Evolutionary conservation across 1,140 invertebrate species (phyloP).

Genomic region (Daktulosphaira vitifoliae): DNA sequence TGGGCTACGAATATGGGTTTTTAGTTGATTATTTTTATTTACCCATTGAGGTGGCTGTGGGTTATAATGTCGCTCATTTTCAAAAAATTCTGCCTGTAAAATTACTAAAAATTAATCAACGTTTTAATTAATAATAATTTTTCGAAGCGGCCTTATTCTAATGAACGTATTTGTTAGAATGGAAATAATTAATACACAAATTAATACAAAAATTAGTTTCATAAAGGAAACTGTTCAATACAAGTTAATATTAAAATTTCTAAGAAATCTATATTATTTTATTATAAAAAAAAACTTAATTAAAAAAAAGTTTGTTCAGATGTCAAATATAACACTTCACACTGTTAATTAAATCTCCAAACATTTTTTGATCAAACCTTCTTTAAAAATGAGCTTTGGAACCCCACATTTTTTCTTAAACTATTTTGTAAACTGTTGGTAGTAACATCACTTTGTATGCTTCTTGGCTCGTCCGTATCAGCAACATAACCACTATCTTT

Average conservation of each 20-base stretch:
- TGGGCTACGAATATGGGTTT: conserved; percentile 48
- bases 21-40: background rate
- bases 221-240: too few species aligned
- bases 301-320: too few species aligned
- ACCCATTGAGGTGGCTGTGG: background rate
- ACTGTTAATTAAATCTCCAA: conserved; percentile 5
- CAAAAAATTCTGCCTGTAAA: background rate
- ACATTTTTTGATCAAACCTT: conserved; percentile 10
- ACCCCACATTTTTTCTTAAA: conserved; percentile 13
- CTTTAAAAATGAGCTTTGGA: conserved; percentile 6
- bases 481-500: conserved; percentile 59
- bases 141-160: too few species aligned
- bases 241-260: too few species aligned
- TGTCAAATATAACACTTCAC: background rate
- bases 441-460: background rate
- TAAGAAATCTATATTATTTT: too few species aligned
- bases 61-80: background rate
- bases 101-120: background rate
- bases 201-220: too few species aligned
- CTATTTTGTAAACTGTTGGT: background rate
- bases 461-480: conserved; percentile 57
- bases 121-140: too few species aligned
- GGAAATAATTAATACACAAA: too few species aligned
- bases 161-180: too few species aligned
- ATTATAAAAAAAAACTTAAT: too few species aligned